phyloP scores from a whole-genome alignment of 53 echinoderm and acorn worm species.

The Echinometra lucunter region DNA sequence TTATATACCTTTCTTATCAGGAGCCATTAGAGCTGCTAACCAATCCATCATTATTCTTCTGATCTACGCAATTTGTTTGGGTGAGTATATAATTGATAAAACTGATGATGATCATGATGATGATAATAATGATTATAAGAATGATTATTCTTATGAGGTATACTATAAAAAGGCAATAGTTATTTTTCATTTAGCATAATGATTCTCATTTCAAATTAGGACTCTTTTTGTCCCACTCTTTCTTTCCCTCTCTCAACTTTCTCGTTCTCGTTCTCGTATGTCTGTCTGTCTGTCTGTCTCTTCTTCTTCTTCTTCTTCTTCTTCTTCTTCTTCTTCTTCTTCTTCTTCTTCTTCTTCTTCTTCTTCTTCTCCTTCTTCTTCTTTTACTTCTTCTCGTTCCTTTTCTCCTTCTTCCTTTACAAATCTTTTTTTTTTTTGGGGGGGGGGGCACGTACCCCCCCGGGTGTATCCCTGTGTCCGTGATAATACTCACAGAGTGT shows the following conservation, averaged over 20 bases:
- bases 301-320: background rate
- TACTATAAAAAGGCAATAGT: too few relatives aligned
- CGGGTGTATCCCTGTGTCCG: background rate
- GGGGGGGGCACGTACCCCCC: background rate
- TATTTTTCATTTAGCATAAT: too few relatives aligned
- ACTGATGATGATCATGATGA: background rate
- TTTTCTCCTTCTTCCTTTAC: background rate
- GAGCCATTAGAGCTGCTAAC: background rate
- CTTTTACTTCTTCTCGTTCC: background rate
- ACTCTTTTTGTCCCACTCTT: too few relatives aligned
- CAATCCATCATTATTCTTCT: background rate
- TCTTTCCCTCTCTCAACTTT: too few relatives aligned
- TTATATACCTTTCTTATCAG: background rate
- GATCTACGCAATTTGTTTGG: background rate
- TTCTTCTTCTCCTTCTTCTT: background rate
- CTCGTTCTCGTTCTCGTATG: too few relatives aligned
- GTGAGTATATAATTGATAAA: background rate
- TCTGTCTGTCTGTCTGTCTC: too few relatives aligned
- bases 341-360: background rate
- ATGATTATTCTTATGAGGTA: too few relatives aligned
- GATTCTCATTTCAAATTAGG: too few relatives aligned
- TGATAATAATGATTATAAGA: background rate
- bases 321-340: background rate
- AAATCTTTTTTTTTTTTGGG: too few relatives aligned
- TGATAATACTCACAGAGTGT: too few relatives aligned